These are phyloP conservation scores for Meta bourneti DNA, from an alignment of 2,888 invertebrate genomes.

Conservation along the genomic window DNA sequence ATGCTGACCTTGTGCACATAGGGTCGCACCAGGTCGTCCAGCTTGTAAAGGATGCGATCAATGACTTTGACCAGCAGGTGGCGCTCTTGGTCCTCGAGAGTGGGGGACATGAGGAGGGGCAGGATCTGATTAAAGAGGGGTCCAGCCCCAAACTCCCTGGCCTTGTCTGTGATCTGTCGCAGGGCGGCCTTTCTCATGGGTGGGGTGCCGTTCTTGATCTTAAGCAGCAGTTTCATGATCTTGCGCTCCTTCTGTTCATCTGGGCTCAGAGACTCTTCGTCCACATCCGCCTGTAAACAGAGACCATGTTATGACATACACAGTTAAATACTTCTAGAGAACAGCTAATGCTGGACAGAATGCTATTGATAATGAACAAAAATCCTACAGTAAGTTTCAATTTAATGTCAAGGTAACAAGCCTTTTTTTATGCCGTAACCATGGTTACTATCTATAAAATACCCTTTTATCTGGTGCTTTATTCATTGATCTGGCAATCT, in stretches of 20 bases:
- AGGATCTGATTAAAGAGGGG: constrained; percentile 99
- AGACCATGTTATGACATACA: background rate
- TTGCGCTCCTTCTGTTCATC: constrained; percentile 99
- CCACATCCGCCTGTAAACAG: constrained; percentile 88
- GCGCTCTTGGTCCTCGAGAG: constrained; percentile 98
- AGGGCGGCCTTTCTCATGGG: constrained; percentile 99
- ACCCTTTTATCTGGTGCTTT: too few relatives aligned
- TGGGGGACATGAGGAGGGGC: constrained; percentile 99
- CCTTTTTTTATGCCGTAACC: too few relatives aligned
- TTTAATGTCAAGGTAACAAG: too few relatives aligned
- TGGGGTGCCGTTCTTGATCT: constrained; percentile 99
- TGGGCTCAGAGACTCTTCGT: constrained; percentile 95
- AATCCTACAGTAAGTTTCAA: too few relatives aligned
- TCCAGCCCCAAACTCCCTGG: constrained; percentile 98
- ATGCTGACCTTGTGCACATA: constrained; percentile 95
- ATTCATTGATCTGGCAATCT: too few relatives aligned
- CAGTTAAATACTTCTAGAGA: too few relatives aligned
- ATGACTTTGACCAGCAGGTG: constrained; percentile 99
- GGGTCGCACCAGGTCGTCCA: constrained; percentile 98
- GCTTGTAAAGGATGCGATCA: constrained; percentile 97
- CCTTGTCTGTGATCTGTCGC: constrained; percentile 98
- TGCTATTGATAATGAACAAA: too few relatives aligned
- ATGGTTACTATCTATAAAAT: too few relatives aligned
- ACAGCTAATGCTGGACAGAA: too few relatives aligned
- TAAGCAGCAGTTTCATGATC: constrained; percentile 98